Conservation (phyloP, 2,113 vertebrate genomes). For the Corvus cornix region DNA sequence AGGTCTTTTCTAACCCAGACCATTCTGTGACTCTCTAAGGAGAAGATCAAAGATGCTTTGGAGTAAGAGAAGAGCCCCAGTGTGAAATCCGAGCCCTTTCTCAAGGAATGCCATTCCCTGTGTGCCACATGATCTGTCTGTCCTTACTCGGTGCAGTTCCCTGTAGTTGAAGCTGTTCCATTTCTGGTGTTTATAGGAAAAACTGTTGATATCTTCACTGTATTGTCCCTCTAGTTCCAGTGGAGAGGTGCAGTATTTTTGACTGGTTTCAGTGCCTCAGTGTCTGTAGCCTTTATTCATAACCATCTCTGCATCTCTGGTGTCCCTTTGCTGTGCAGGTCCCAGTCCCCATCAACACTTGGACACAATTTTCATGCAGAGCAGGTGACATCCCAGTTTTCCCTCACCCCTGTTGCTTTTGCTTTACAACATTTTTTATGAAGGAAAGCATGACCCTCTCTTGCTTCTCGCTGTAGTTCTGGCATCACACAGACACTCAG, state of each 20-base stretch:
- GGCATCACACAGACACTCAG: background rate
- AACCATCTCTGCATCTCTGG: background rate
- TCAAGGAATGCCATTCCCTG: background rate
- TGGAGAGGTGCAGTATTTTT: background rate
- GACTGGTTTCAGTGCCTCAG: background rate
- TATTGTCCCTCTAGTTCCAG: background rate
- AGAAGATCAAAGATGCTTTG: background rate
- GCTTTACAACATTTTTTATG: background rate
- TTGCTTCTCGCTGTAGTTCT: background rate
- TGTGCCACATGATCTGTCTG: background rate
- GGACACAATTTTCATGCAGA: background rate
- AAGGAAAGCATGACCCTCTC: background rate
- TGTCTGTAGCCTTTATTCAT: fast-evolving
- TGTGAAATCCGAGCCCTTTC: background rate
- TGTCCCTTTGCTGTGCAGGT: background rate
- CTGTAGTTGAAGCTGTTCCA: background rate
- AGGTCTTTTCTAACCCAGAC: background rate
- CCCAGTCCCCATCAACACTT: background rate
- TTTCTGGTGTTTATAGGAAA: background rate
- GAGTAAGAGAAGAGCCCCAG: background rate
- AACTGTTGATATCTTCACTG: fast-evolving
- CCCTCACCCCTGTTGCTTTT: background rate
- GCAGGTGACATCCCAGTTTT: background rate
- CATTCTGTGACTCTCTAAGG: background rate
- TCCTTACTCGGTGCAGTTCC: background rate